Percentiles rank a stretch among this genome's conserved stretches.
Evolutionary conservation across 2,888 invertebrate genomes (phyloP).

Genomic region (Drosophila recens): DNA sequence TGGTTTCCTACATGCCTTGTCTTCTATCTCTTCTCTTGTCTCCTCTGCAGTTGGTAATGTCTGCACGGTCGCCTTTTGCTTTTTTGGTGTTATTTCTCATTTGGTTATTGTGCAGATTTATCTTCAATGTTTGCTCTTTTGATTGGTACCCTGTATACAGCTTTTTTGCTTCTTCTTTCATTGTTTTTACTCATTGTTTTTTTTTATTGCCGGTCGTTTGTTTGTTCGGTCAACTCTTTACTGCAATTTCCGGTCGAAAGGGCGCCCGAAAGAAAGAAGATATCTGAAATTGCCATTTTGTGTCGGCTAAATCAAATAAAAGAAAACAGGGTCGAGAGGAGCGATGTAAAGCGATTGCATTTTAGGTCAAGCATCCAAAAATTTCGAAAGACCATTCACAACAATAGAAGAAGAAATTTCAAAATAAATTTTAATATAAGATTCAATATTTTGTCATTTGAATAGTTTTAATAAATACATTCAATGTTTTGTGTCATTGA

Average conservation of each 20-base stretch:
- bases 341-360: conserved; percentile 39
- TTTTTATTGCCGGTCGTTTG: conserved; percentile 32
- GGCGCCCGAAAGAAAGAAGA: conserved; percentile 12
- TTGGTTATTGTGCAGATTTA: conserved; percentile 63
- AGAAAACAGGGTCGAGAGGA: conserved; percentile 7
- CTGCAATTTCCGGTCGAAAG: conserved; percentile 51
- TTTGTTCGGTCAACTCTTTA: conserved; percentile 35
- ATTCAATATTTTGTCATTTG: too few relatives aligned
- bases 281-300: conserved; percentile 39
- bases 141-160: conserved; percentile 49
- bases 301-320: conserved; percentile 36
- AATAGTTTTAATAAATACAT: too few relatives aligned
- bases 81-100: conserved; percentile 63
- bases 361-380: conserved; percentile 15
- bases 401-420: background rate
- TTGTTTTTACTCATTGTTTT: conserved; percentile 9
- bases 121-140: conserved; percentile 44
- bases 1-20: conserved; percentile 64
- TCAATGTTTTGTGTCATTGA: too few relatives aligned
- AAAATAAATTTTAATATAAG: too few relatives aligned
- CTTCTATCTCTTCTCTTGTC: background rate
- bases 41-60: conserved; percentile 18
- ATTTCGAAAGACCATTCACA: background rate
- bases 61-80: conserved; percentile 49
- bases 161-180: conserved; percentile 6